Evolutionary conservation across 2,113 vertebrate genomes (phyloP).

Genomic region (western clawed frog (Xenopus tropicalis)): DNA sequence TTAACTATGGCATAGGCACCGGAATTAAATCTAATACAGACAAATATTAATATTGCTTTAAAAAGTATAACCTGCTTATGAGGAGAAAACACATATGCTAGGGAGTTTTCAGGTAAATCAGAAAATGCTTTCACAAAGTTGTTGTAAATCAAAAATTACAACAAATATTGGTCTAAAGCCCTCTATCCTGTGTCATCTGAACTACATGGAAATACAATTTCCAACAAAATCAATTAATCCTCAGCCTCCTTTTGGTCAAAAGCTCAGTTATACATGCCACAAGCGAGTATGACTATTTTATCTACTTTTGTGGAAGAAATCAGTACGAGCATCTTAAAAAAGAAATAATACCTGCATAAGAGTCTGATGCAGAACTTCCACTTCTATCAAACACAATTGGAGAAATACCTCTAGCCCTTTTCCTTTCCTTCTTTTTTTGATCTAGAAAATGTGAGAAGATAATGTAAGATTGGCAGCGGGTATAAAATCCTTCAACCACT

Average conservation of each 20-base stretch:
- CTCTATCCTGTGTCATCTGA: too few species aligned
- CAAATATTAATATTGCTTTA: too few species aligned
- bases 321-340: conserved; percentile 45
- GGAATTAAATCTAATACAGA: too few species aligned
- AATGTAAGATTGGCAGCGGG: conserved; percentile 32
- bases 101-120: too few species aligned
- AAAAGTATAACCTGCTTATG: too few species aligned
- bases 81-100: too few species aligned
- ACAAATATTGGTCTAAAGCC: too few species aligned
- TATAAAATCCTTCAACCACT: conserved; percentile 12
- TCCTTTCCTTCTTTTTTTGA: conserved; percentile 82
- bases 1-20: too few species aligned
- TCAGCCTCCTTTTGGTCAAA: neutral
- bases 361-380: conserved; percentile 87
- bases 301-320: conserved; percentile 46
- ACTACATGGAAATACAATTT: too few species aligned
- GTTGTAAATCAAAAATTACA: too few species aligned
- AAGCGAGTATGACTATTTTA: neutral
- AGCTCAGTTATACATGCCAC: conserved; percentile 34
- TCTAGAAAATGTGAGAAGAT: conserved; percentile 57
- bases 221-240: too few species aligned
- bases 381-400: conserved; percentile 89
- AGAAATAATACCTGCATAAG: conserved; percentile 77
- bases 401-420: conserved; percentile 86
- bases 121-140: too few species aligned